Evolutionary conservation across 2,113 vertebrate species (phyloP).

Genomic region (Prietella phreatophila): DNA sequence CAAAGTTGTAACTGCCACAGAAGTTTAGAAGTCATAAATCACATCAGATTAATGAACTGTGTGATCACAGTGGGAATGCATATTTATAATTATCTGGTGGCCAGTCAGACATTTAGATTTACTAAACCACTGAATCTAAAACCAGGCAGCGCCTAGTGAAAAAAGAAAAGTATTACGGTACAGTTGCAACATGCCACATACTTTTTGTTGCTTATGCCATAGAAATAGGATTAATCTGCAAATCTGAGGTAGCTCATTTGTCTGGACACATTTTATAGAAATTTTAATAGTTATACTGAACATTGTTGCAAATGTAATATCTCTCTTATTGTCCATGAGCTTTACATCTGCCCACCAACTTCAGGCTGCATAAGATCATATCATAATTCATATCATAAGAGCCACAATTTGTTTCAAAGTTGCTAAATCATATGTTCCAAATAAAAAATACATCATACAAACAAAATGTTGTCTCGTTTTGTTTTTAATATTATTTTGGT

Average conservation of each 20-base stretch:
- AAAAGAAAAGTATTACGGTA: background rate
- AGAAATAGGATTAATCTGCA: background rate
- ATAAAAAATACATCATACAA: background rate
- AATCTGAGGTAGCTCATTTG: background rate
- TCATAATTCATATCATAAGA: background rate
- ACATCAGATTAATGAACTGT: background rate
- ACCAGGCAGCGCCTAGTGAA: background rate
- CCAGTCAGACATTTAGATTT: background rate
- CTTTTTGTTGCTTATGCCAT: background rate
- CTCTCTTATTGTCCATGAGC: background rate
- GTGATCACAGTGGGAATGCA: background rate
- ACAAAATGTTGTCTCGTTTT: background rate
- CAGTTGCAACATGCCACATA: background rate
- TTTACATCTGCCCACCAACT: background rate
- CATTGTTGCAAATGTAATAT: background rate
- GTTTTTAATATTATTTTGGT: background rate
- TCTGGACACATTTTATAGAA: background rate
- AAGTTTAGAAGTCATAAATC: background rate
- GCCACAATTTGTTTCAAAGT: background rate
- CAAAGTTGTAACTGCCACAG: background rate
- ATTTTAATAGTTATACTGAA: background rate
- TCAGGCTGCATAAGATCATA: background rate
- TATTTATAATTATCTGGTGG: background rate
- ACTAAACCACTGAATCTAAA: background rate
- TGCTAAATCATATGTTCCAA: background rate